These are phyloP conservation scores for Spatula versicolor DNA, from an alignment of 2,797 vertebrate genomes.

Conservation along the genomic window DNA sequence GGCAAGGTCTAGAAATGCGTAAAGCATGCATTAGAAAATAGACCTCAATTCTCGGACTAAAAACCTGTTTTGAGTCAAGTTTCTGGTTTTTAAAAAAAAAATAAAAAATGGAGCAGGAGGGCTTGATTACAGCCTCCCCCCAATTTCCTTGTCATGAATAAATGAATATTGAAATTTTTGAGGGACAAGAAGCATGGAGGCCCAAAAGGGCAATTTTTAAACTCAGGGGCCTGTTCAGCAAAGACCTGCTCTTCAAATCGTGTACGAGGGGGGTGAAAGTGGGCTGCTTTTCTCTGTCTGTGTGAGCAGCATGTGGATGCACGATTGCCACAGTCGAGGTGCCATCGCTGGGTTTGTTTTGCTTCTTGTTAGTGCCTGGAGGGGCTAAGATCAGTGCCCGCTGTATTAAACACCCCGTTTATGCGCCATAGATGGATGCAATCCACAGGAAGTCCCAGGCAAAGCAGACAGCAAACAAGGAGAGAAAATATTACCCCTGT, in stretches of 20 bases:
- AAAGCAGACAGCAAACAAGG: neutral
- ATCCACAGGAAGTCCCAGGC: neutral
- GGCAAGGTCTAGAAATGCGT: slow-evolving; percentile 9
- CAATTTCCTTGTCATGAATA: neutral
- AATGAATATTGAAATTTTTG: neutral
- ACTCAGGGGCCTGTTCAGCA: neutral
- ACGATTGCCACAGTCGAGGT: neutral
- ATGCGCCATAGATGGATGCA: neutral
- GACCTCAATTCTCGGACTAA: neutral
- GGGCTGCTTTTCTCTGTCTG: neutral
- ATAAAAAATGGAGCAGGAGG: neutral
- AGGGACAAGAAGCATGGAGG: neutral
- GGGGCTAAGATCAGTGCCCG: neutral
- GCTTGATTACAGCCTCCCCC: neutral
- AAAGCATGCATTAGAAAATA: neutral
- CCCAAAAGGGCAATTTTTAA: neutral
- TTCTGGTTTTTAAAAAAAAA: neutral
- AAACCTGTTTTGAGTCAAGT: neutral
- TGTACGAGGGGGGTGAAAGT: neutral
- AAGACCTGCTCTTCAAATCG: neutral
- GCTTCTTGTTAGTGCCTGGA: neutral
- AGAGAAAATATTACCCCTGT: neutral
- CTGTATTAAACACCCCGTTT: neutral
- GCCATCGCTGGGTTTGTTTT: neutral
- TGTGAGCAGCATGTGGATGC: neutral